Evolutionary conservation across 2,797 vertebrate genomes (phyloP).

Genomic region (Catostomus latipinnis): DNA sequence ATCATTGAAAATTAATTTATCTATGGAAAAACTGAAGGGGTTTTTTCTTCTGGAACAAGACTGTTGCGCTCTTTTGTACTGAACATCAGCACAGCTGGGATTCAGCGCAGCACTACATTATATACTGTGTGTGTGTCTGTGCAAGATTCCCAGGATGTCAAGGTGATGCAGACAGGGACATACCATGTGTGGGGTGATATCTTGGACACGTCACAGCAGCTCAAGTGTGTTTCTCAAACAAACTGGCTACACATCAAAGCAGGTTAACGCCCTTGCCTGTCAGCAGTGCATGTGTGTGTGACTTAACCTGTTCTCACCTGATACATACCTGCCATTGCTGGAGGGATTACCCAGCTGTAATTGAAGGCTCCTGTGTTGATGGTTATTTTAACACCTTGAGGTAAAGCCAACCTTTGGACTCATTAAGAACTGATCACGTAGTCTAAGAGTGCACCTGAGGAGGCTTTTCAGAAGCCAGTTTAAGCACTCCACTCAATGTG

Average conservation of each 20-base stretch:
- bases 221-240: slow-evolving; percentile 67
- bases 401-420: slow-evolving; percentile 61
- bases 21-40: too few species aligned
- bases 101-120: too few species aligned
- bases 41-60: too few species aligned
- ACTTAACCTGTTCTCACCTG: slow-evolving; percentile 74
- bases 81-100: too few species aligned
- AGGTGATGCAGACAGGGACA: slow-evolving; percentile 40
- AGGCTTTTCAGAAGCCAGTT: slow-evolving; percentile 29
- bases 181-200: slow-evolving; percentile 69
- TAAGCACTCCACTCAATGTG: slow-evolving; percentile 35
- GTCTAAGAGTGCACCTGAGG: slow-evolving; percentile 36
- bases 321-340: slow-evolving; percentile 68
- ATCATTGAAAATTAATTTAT: too few species aligned
- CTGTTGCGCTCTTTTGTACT: too few species aligned
- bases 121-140: not conserved
- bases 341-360: slow-evolving; percentile 62
- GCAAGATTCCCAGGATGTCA: slow-evolving; percentile 37
- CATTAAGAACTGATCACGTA: slow-evolving; percentile 45
- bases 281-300: slow-evolving; percentile 54
- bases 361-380: slow-evolving; percentile 59
- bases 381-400: slow-evolving; percentile 62
- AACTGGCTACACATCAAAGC: slow-evolving; percentile 72
- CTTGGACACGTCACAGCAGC: slow-evolving; percentile 62
- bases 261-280: slow-evolving; percentile 46